phyloP scores from a whole-genome alignment of 2,797 vertebrate species.

The Peromyscus nudipes region DNA sequence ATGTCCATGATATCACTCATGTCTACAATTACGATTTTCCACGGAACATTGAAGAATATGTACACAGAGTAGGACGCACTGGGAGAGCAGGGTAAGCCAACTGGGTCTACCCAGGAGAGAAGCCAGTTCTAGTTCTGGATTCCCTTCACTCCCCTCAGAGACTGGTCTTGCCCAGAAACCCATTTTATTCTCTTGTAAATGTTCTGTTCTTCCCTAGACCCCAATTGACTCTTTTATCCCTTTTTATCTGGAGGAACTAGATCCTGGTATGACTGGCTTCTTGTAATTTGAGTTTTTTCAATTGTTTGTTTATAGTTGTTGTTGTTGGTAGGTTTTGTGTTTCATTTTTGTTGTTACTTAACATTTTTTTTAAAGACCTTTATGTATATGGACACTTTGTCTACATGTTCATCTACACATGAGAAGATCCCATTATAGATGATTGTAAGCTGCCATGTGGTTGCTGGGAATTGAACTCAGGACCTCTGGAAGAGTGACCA shows the following conservation, averaged over 20 bases:
- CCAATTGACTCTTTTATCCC: neutral
- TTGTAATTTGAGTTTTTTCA: neutral
- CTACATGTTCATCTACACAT: neutral
- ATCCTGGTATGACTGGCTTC: neutral
- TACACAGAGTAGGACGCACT: slow-evolving; percentile 97
- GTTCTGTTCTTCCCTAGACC: neutral
- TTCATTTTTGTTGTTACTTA: neutral
- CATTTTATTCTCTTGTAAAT: neutral
- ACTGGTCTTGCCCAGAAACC: neutral
- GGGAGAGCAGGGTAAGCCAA: slow-evolving; percentile 95
- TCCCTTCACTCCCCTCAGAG: neutral
- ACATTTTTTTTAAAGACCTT: neutral
- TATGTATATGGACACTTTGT: neutral
- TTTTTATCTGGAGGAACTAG: neutral
- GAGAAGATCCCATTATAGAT: neutral
- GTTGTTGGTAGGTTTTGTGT: neutral
- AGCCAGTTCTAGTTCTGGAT: neutral
- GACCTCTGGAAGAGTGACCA: neutral
- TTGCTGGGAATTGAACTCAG: neutral
- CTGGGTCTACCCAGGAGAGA: neutral
- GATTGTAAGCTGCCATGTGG: neutral
- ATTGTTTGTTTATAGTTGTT: neutral
- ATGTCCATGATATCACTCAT: slow-evolving; percentile 96
- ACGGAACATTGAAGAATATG: slow-evolving; percentile 97
- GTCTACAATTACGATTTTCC: slow-evolving; percentile 98